Evolutionary conservation across 2,888 invertebrate species (phyloP), one percentile per base, ranked within the genome.

Genomic region (Dioctria linearis): DNA sequence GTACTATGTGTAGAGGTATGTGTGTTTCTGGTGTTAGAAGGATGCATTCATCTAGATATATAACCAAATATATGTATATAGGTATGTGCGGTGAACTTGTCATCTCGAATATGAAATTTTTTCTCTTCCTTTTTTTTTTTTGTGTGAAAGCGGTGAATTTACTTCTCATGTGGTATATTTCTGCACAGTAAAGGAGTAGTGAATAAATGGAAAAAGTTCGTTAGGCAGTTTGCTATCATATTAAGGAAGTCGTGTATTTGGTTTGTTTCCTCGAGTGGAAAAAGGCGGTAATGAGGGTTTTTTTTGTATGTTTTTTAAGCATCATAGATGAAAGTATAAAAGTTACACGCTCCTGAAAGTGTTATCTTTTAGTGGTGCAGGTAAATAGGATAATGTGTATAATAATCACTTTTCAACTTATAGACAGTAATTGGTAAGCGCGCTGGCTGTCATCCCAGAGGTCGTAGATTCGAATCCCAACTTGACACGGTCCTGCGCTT

Each of bases 131-230:
- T 25, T 25, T 25, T 25, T 25, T 42, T 59, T 73, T 73, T 71
- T 73, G 37, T 8, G 57, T 73, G 43, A 59, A 73, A 59, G 43
- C 42, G 59, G 54, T 57, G 57, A 73, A 73, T 73, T 42, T 43
- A 59, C 59, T 57, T 57, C 57, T 42, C 13, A 8, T 13, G 54
- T 71, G n/a, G 51, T 9, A 11, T 25, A 13, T 13, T 13, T 61
- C 61, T 61, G n/a, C 8, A 6, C 11, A 42, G n/a, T 67, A 73
- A 5, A 61, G 61, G 25, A 13, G n/a, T 9, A 54, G 73, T 73
- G 43, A 73, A 43, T 42, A 59, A 73, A 73, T 73, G 25, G 73
- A 13, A 73, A 73, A 59, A 73, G 73, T 73, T 73, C 73, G 73
- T 73, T 73, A 73, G 73, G 13, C n/a, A 73, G 57, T 73, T 73